These are phyloP conservation scores for Seriola dumerili DNA, from an alignment of 2,113 vertebrate genomes.

Conservation along the genomic window DNA sequence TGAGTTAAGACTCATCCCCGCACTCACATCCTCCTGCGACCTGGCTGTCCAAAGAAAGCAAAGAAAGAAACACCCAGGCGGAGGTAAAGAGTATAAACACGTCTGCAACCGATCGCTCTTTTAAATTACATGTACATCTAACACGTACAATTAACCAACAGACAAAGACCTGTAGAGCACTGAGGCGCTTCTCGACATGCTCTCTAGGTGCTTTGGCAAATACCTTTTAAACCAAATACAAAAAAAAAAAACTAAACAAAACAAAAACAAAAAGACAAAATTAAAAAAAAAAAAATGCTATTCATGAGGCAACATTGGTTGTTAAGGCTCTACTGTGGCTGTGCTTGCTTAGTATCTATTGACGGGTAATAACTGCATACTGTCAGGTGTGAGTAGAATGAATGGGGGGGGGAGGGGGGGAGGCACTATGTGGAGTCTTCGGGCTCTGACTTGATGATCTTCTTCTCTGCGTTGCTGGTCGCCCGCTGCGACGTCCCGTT, in stretches of 20 bases:
- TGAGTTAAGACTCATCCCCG: slow-evolving; percentile 65
- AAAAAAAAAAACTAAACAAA: slow-evolving; percentile 44
- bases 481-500: slow-evolving; percentile 91
- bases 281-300: slow-evolving; percentile 82
- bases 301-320: slow-evolving; percentile 96
- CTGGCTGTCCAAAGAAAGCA: slow-evolving; percentile 49
- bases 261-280: slow-evolving; percentile 65
- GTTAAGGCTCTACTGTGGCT: slow-evolving; percentile 95
- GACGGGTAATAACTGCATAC: slow-evolving; percentile 83
- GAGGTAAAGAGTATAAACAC: slow-evolving; percentile 64
- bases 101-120: slow-evolving; percentile 43
- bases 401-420: slow-evolving; percentile 14
- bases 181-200: slow-evolving; percentile 38
- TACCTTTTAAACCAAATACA: slow-evolving; percentile 45
- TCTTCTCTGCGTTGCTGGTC: slow-evolving; percentile 89
- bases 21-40: slow-evolving; percentile 17
- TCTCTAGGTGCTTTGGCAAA: slow-evolving; percentile 91
- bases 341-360: slow-evolving; percentile 88
- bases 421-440: slow-evolving; percentile 96
- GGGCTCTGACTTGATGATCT: slow-evolving; percentile 95
- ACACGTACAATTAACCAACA: slow-evolving; percentile 62
- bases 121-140: slow-evolving; percentile 50
- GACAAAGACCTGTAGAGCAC: slow-evolving; percentile 67
- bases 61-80: slow-evolving; percentile 43
- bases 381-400: slow-evolving; percentile 76